Evolutionary conservation across 2,113 vertebrate genomes (phyloP), one percentile per base, ranked within the genome.

Genomic region (Phylloscopus trochilus): DNA sequence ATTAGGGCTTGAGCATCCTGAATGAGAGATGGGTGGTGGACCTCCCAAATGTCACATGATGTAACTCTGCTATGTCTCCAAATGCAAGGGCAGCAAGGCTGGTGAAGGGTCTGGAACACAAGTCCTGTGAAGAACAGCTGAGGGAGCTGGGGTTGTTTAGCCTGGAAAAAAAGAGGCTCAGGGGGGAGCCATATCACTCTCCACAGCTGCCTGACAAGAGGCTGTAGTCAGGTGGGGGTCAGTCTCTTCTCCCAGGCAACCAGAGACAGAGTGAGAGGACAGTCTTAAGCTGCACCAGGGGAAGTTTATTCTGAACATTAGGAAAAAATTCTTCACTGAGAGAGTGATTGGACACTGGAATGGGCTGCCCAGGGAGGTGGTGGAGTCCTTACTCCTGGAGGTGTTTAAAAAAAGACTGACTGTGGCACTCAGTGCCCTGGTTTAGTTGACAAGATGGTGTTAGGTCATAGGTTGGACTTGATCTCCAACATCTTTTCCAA

Each of bases 251-350:
- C 22, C 5, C 18, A 33, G 31, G 37, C 26, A 31, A 22, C 9
- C 44, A 59, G 31, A 6, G 3, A 59, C 37, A 39, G n/a, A n/a
- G n/a, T n/a, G n/a, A n/a, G n/a, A n/a, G n/a, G n/a, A n/a, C n/a
- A n/a, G n/a, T 39, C 41, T 44, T 27, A 35, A 68, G 9, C 7
- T 43, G 24, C 0, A 0, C 13, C 52, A 26, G 16, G 16, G 26
- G 37, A 59, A 44, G 26, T 31, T 59, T 26, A 59, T 11, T 41
- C 35, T 18, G 24, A 18, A 44, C 22, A 44, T 31, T 9, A 68
- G 22, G 17, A 68, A 51, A 58, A n/a, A 43, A 43, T 31, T 51
- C 44, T 51, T 59, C 26, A 76, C 31, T 24, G 7, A 14, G 51
- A 43, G 37, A 59, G 26, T 31, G 52, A 51, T 5, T 37, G 9